Conservation (phyloP, 2,113 vertebrate species). For the Athene noctua region DNA sequence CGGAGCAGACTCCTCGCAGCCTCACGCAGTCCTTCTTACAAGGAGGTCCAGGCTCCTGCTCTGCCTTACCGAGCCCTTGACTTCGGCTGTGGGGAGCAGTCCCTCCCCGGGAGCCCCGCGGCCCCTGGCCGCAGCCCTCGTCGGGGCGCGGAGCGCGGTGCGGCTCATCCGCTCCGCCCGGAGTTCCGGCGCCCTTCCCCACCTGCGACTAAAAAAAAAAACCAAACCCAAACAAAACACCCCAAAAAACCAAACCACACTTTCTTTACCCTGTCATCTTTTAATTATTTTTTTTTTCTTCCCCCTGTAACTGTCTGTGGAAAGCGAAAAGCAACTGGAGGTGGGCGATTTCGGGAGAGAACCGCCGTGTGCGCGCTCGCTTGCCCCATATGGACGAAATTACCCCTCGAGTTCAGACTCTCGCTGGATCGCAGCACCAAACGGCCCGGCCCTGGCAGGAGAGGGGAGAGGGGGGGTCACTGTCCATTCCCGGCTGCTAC, state of each 20-base stretch:
- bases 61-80: not conserved
- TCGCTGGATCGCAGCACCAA: not conserved
- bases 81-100: not conserved
- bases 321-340: not conserved
- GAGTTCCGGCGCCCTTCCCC: not conserved
- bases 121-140: not conserved
- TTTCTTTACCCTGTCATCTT: not conserved
- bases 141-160: not conserved
- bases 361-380: not conserved
- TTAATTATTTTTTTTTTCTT: not conserved
- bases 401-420: constrained; percentile 10
- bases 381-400: constrained; percentile 49
- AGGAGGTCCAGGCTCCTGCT: not conserved
- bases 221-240: not conserved
- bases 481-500: not conserved
- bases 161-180: not conserved
- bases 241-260: not conserved
- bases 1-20: not conserved
- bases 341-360: not conserved
- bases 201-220: not conserved
- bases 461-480: not conserved
- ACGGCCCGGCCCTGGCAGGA: not conserved
- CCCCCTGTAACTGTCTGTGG: not conserved
- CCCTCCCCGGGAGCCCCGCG: not conserved
- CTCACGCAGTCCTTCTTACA: not conserved